Evolutionary conservation across 2,797 vertebrate genomes (phyloP).

Genomic region (Pipistrellus nathusii): DNA sequence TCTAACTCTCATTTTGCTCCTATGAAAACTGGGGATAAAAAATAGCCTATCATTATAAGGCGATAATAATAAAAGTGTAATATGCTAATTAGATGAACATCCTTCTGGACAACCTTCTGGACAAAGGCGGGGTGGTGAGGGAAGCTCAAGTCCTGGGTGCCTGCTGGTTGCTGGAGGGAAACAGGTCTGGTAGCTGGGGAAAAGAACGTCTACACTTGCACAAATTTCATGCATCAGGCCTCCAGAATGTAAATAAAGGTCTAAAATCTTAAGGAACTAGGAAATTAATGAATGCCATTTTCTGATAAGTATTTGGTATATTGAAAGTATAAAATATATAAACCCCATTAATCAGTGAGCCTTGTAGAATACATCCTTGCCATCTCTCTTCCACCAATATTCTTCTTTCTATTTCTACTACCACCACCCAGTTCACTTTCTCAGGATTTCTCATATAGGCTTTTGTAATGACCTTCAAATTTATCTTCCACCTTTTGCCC

Average conservation of each 20-base stretch:
- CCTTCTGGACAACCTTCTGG: too few species aligned
- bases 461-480: neutral
- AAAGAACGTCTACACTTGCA: too few species aligned
- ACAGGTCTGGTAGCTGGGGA: too few species aligned
- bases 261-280: neutral
- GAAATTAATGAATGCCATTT: neutral
- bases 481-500: neutral
- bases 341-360: neutral
- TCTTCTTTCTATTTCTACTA: neutral
- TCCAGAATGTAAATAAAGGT: neutral
- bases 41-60: neutral
- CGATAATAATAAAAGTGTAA: too few species aligned
- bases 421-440: neutral
- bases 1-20: neutral
- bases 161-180: too few species aligned
- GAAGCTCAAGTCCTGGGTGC: too few species aligned
- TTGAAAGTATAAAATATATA: neutral
- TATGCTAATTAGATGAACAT: too few species aligned
- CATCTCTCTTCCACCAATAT: neutral
- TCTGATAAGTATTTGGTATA: neutral
- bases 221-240: too few species aligned
- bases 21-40: neutral
- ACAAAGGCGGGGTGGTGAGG: too few species aligned
- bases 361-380: neutral
- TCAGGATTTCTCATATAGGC: neutral